These are phyloP conservation scores for Takifugu flavidus DNA, from an alignment of 2,113 vertebrate genomes.

Conservation along the genomic window DNA sequence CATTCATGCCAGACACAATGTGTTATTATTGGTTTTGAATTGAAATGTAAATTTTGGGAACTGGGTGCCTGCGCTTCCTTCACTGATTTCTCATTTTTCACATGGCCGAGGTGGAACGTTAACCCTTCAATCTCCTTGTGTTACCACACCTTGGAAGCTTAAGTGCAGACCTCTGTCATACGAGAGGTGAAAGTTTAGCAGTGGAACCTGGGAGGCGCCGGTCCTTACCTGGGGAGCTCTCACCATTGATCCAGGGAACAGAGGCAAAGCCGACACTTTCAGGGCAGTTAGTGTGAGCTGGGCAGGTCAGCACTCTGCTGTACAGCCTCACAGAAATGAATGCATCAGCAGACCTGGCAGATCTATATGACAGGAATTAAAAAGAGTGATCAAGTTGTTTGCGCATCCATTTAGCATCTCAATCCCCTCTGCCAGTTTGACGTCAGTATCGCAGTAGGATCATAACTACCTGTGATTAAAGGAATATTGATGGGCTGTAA, in stretches of 20 bases:
- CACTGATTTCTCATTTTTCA: conserved; percentile 89
- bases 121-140: conserved; percentile 62
- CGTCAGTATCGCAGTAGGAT: conserved; percentile 78
- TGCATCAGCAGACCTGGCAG: conserved; percentile 65
- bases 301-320: conserved; percentile 64
- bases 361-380: conserved; percentile 78
- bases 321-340: conserved; percentile 57
- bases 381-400: conserved; percentile 78
- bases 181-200: conserved; percentile 15
- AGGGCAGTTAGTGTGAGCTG: conserved; percentile 36
- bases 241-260: conserved; percentile 50
- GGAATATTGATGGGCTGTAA: conserved; percentile 85
- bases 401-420: conserved; percentile 75
- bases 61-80: conserved; percentile 78
- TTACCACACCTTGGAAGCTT: conserved; percentile 35
- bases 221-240: conserved; percentile 38
- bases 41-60: conserved; percentile 98
- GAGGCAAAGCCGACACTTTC: conserved; percentile 53
- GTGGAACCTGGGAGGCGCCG: conserved; percentile 36
- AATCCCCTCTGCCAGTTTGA: conserved; percentile 61
- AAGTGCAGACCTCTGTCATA: conserved; percentile 14
- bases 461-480: conserved; percentile 83
- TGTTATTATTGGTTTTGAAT: conserved; percentile 97
- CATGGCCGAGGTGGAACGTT: conserved; percentile 73
- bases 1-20: conserved; percentile 90